phyloP scores from a whole-genome alignment of 2,888 invertebrate species.

The Strigamia maritima region DNA sequence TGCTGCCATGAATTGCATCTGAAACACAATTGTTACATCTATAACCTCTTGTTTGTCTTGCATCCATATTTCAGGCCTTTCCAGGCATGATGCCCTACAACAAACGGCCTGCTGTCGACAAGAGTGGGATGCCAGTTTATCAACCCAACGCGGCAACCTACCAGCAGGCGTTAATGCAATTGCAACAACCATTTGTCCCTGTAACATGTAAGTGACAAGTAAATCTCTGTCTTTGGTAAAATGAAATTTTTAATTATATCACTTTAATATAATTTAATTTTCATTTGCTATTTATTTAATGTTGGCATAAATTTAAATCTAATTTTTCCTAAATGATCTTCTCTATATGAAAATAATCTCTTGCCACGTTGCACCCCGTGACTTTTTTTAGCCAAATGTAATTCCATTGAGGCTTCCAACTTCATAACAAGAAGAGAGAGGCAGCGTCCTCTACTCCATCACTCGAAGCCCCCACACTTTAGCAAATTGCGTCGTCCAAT shows the following conservation, averaged over 20 bases:
- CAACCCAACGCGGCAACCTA: conserved; percentile 81
- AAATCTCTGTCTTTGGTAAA: conserved; percentile 26
- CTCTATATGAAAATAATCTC: conserved; percentile 21
- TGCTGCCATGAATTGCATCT: neutral
- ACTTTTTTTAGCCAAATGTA: neutral
- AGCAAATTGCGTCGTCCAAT: conserved; percentile 34
- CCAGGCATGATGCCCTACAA: conserved; percentile 94
- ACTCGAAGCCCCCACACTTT: conserved; percentile 26
- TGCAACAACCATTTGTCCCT: conserved; percentile 90
- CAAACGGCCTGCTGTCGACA: conserved; percentile 86
- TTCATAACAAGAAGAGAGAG: conserved; percentile 28
- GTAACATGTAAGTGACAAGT: conserved; percentile 93
- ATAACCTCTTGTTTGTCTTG: neutral
- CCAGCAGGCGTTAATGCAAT: conserved; percentile 76
- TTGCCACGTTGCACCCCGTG: neutral
- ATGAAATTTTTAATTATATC: conserved; percentile 10
- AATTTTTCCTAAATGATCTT: neutral
- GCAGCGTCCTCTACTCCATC: conserved; percentile 3
- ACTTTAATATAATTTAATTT: neutral
- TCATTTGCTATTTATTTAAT: neutral
- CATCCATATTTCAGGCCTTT: conserved; percentile 67
- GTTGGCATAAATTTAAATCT: conserved; percentile 14
- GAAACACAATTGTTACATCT: neutral
- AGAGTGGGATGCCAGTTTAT: conserved; percentile 93
- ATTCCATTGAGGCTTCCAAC: conserved; percentile 11